phyloP scores from a whole-genome alignment of 2,113 vertebrate species.

The Alligator mississippiensis region DNA sequence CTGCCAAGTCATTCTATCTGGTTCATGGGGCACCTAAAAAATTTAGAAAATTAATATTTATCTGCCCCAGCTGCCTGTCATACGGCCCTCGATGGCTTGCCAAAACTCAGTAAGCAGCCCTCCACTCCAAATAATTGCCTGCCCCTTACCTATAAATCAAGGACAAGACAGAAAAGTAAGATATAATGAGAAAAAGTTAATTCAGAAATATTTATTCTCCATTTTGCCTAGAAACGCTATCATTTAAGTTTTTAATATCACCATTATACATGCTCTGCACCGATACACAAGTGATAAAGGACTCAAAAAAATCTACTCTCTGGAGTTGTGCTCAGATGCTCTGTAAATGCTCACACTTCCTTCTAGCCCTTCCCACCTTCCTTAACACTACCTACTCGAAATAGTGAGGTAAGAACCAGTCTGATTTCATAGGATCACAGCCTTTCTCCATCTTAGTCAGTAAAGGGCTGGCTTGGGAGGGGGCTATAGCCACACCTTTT shows the following conservation, averaged over 20 bases:
- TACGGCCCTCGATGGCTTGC: too few relatives aligned
- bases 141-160: too few relatives aligned
- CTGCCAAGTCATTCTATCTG: too few relatives aligned
- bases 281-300: neutral
- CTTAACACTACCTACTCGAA: neutral
- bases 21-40: too few relatives aligned
- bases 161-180: neutral
- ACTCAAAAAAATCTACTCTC: neutral
- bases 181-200: neutral
- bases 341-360: too few relatives aligned
- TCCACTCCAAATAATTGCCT: too few relatives aligned
- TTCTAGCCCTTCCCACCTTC: accelerated
- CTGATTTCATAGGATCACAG: accelerated
- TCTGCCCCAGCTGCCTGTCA: too few relatives aligned
- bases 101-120: too few relatives aligned
- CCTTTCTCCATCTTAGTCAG: neutral
- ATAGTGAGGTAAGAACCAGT: neutral
- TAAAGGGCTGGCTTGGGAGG: neutral
- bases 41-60: too few relatives aligned
- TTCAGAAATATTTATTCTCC: neutral
- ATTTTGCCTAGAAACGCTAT: neutral
- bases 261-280: neutral
- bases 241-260: neutral
- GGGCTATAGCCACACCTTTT: neutral
- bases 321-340: too few relatives aligned